Base-by-base conservation (phyloP, 2,888 invertebrate species). In the Andricus quercusramuli region DNA sequence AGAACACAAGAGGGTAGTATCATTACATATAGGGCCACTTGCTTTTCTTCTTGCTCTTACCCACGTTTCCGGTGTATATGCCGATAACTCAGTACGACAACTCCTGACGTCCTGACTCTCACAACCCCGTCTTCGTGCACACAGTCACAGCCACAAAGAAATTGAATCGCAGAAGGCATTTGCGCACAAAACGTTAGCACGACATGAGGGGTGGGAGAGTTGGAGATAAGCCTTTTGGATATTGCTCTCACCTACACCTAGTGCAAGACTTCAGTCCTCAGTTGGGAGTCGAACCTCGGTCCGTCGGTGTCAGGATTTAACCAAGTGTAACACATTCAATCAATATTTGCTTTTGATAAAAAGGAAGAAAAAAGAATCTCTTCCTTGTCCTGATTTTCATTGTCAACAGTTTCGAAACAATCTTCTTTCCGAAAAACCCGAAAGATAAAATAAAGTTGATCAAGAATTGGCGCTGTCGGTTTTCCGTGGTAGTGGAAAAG, bases 211-310 rank as follows among this genome's bases (percentile, higher is more conserved):
- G 32, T 56, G 74, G 74, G 74, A 74, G 74, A 74, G 51, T 74
- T 74, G 74, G 74, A 74, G 74, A 74, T 74, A 74, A 56, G 74
- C 74, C 74, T 74, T 74, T 74, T 74, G 29, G 56, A 51, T 74
- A 70, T 67, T 70, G 70, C 68, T 68, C 74, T 74, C 74, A 74
- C 51, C n/a, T 13, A 74, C 74, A 74, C 51, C n/a, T 13, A 74
- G 51, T 70, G 44, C 22, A 68, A 56, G 41, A 68, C 68, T 44
- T 68, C 44, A 25, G 29, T 51, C 20, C 70, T 67, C 66, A 67
- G 66, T 67, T n/a, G 37, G 11, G n/a, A 67, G 37, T 37, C 13
- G 41, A 67, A 67, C 41, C 66, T 67, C 37, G 37, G 37, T 67
- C 13, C 66, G 37, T 37, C 66, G 32, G 66, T 67, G n/a, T 67